phyloP scores from a whole-genome alignment of 2,797 vertebrate species.

The Caiman crocodilus region DNA sequence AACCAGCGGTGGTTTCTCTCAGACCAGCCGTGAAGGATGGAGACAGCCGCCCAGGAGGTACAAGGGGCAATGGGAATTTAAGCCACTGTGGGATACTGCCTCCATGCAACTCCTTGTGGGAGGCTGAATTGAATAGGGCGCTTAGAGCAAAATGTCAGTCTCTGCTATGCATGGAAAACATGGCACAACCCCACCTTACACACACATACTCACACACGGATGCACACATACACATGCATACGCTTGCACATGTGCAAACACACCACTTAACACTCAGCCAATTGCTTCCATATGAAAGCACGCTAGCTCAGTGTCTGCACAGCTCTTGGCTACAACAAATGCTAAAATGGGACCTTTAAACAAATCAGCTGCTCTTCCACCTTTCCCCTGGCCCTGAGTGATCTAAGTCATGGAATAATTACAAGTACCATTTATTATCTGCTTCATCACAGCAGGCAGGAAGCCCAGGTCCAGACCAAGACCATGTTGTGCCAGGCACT shows the following conservation, averaged over 20 bases:
- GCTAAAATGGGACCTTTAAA: background rate
- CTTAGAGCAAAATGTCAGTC: background rate
- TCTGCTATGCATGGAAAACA: background rate
- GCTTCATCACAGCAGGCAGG: background rate
- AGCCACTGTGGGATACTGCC: background rate
- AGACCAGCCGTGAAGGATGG: background rate
- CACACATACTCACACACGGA: accelerated
- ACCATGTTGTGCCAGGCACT: accelerated
- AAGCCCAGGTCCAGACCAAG: accelerated
- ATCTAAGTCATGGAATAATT: background rate
- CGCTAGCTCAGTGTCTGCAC: no score
- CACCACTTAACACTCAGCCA: no score
- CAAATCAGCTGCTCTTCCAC: background rate
- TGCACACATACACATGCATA: accelerated
- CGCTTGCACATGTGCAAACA: background rate
- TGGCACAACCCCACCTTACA: accelerated
- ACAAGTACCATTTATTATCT: background rate
- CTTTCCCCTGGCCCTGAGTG: background rate
- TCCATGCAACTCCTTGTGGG: background rate
- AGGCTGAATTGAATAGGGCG: background rate
- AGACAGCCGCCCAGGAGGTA: background rate
- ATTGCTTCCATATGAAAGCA: no score
- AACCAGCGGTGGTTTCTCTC: background rate
- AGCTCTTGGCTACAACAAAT: background rate
- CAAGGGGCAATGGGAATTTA: background rate